phyloP scores from a whole-genome alignment of 1,140 invertebrate genomes.

The Aleiodes sp. region DNA sequence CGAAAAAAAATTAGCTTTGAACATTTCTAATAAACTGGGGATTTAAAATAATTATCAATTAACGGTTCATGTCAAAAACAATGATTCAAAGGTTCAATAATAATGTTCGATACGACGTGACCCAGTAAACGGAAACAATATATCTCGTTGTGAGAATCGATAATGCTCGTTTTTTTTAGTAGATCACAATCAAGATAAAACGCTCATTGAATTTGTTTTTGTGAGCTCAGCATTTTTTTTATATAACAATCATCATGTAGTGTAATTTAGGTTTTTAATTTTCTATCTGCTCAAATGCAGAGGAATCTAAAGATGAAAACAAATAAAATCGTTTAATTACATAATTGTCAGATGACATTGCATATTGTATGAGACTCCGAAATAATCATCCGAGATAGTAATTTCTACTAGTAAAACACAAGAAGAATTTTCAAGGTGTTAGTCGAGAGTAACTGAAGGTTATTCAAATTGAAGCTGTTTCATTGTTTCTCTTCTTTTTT shows the following conservation, averaged over 20 bases:
- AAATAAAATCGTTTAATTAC: not conserved
- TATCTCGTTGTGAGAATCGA: not conserved
- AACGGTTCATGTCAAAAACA: no score
- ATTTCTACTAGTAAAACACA: no score
- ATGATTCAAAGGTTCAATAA: no score
- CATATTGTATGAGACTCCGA: no score
- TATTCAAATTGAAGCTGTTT: no score
- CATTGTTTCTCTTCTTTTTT: not conserved
- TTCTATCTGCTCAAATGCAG: no score
- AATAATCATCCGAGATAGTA: no score
- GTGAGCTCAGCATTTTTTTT: not conserved
- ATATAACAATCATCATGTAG: not conserved
- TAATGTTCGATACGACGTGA: not conserved
- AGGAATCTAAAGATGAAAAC: no score
- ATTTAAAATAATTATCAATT: no score
- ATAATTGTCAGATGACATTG: not conserved
- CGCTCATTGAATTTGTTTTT: conserved; percentile 1
- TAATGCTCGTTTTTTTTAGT: not conserved
- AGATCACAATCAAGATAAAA: not conserved
- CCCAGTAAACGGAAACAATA: not conserved
- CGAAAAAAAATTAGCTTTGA: not conserved
- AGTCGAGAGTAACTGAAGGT: no score
- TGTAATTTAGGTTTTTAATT: not conserved
- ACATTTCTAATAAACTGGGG: no score
- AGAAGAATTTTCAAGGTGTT: no score